Conservation (phyloP, 2,113 vertebrate species). For the Symphodus melops region DNA sequence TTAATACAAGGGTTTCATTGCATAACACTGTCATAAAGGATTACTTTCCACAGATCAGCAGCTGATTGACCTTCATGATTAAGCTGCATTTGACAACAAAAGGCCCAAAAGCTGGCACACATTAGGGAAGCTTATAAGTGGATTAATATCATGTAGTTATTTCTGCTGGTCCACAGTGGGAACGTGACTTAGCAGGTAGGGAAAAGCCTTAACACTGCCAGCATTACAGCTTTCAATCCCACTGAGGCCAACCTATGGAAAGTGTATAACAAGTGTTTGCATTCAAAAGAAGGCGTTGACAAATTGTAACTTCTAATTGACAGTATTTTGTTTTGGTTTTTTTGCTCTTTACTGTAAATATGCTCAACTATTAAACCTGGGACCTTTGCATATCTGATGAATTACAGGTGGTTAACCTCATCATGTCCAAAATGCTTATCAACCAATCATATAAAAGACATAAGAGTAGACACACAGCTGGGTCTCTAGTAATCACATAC, state of each 20-base stretch:
- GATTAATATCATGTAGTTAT: constrained; percentile 13
- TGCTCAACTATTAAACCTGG: too few relatives aligned
- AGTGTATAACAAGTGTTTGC: constrained; percentile 41
- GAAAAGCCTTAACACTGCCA: constrained; percentile 25
- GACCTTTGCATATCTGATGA: neutral
- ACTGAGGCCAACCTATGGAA: constrained; percentile 41
- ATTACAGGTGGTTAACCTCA: too few relatives aligned
- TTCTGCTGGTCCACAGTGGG: constrained; percentile 19
- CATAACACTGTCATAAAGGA: neutral
- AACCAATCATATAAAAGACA: too few relatives aligned
- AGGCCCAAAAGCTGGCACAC: constrained; percentile 5
- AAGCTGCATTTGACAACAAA: constrained; percentile 5
- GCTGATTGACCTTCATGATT: neutral
- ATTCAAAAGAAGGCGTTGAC: constrained; percentile 28
- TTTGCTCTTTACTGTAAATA: too few relatives aligned
- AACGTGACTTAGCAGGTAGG: constrained; percentile 32
- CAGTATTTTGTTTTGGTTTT: too few relatives aligned
- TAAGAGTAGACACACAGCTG: too few relatives aligned
- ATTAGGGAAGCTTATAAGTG: neutral
- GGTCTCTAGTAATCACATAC: too few relatives aligned
- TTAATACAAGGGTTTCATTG: neutral
- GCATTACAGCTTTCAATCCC: constrained; percentile 28
- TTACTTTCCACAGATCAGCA: neutral
- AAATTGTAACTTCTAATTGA: neutral
- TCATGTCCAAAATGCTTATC: too few relatives aligned